These are phyloP conservation scores for Pipistrellus pygmaeus DNA, from an alignment of 2,797 vertebrate genomes.

Conservation along the genomic window DNA sequence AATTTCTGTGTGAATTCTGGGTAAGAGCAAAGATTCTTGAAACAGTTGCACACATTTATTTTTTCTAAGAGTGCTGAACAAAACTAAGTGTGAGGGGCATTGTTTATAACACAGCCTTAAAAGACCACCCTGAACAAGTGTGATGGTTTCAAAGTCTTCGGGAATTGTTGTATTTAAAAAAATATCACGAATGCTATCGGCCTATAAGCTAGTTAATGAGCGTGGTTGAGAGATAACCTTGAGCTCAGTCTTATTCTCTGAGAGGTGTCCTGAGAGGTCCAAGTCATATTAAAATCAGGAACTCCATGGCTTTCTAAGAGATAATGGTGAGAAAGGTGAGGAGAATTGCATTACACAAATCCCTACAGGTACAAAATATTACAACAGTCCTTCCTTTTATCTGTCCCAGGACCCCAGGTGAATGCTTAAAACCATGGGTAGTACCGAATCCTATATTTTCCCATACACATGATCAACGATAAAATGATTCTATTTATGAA, in stretches of 20 bases:
- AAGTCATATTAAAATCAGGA: not conserved
- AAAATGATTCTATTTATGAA: not conserved
- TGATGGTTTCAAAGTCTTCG: not conserved
- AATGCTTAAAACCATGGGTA: not conserved
- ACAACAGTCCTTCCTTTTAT: not conserved
- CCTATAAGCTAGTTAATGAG: not conserved
- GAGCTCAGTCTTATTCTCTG: not conserved
- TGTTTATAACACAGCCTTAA: not conserved
- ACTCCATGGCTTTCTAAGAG: not conserved
- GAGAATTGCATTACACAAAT: not conserved
- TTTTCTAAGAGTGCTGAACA: not conserved
- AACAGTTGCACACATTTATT: not conserved
- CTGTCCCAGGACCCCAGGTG: not conserved
- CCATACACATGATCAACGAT: not conserved
- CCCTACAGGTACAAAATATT: not conserved
- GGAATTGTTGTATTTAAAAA: not conserved
- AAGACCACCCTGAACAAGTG: not conserved
- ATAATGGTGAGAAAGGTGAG: not conserved
- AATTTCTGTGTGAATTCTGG: conserved; percentile 48
- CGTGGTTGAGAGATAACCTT: not conserved
- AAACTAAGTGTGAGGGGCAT: not conserved
- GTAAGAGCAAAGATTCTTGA: not conserved
- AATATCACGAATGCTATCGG: not conserved
- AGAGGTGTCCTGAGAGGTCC: not conserved
- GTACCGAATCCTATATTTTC: not conserved